phyloP scores from a whole-genome alignment of 2,113 vertebrate genomes.

The Muntiacus muntjak region DNA sequence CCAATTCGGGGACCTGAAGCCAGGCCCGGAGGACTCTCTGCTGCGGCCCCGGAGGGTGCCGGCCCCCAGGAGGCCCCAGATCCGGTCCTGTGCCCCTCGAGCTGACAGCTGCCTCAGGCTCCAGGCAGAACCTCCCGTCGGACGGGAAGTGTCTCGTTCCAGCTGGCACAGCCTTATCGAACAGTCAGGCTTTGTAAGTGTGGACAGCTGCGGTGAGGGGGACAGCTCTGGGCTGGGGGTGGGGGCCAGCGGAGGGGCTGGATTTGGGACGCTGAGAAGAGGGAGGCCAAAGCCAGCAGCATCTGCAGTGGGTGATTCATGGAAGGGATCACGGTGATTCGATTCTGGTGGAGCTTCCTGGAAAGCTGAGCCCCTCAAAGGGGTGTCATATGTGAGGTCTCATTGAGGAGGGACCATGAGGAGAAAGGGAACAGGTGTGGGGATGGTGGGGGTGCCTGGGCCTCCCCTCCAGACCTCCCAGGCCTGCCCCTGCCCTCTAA shows the following conservation, averaged over 20 bases:
- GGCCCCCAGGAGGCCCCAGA: not conserved
- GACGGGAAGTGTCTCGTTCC: slow-evolving; percentile 88
- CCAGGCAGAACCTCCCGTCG: slow-evolving; percentile 80
- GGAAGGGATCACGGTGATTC: accelerated
- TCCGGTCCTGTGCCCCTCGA: slow-evolving; percentile 79
- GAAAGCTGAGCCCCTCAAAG: not conserved
- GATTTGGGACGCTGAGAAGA: not conserved
- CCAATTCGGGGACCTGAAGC: not conserved
- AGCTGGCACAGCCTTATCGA: slow-evolving; percentile 90
- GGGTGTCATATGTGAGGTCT: not conserved
- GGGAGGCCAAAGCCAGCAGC: not conserved
- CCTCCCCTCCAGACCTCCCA: no score
- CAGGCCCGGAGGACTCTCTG: not conserved
- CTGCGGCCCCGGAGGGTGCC: not conserved
- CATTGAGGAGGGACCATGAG: accelerated
- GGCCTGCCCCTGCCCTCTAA: not conserved
- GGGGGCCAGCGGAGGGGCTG: not conserved
- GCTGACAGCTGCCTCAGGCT: slow-evolving; percentile 90
- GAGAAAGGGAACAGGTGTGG: not conserved
- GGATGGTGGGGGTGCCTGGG: no score
- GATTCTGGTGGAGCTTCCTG: not conserved
- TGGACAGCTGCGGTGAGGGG: slow-evolving; percentile 84
- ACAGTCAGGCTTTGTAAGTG: slow-evolving; percentile 91
- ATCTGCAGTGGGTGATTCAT: not conserved
- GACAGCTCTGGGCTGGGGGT: not conserved